Conservation (phyloP, 1,140 invertebrate species). For the Heliothis subflexa region DNA sequence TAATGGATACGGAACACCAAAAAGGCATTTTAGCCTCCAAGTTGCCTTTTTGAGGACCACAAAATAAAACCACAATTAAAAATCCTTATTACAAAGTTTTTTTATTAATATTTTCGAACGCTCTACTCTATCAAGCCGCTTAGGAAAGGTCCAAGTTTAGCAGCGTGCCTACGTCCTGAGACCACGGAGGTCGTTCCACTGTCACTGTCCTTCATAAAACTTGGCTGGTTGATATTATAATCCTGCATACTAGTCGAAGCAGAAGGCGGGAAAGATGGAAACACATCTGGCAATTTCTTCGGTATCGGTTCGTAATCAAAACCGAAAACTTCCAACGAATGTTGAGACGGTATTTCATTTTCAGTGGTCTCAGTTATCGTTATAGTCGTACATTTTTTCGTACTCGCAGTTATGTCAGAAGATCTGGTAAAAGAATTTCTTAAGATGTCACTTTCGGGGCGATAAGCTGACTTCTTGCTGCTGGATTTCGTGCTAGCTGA, state of each 20-base stretch:
- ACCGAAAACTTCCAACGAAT: conserved; percentile 63
- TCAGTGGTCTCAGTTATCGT: neutral
- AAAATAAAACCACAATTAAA: no score
- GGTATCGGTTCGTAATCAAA: conserved; percentile 54
- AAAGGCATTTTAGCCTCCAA: no score
- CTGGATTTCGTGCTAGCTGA: conserved; percentile 1
- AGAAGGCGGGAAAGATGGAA: neutral
- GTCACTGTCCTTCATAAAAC: no score
- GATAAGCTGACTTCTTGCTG: neutral
- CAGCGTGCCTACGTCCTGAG: no score
- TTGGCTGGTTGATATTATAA: no score
- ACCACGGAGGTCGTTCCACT: no score
- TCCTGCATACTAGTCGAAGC: conserved; percentile 17
- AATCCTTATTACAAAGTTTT: no score
- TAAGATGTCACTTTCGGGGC: neutral
- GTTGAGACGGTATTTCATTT: conserved; percentile 41
- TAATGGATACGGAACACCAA: no score
- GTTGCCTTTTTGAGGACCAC: no score
- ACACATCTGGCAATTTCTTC: neutral
- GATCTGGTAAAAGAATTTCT: neutral
- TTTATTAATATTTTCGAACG: no score
- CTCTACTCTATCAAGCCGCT: no score
- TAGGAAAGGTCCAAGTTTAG: no score
- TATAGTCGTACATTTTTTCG: neutral
- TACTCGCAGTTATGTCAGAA: neutral